Evolutionary conservation across 1,140 invertebrate species (phyloP).

Genomic region (Nixonia krombeini): DNA sequence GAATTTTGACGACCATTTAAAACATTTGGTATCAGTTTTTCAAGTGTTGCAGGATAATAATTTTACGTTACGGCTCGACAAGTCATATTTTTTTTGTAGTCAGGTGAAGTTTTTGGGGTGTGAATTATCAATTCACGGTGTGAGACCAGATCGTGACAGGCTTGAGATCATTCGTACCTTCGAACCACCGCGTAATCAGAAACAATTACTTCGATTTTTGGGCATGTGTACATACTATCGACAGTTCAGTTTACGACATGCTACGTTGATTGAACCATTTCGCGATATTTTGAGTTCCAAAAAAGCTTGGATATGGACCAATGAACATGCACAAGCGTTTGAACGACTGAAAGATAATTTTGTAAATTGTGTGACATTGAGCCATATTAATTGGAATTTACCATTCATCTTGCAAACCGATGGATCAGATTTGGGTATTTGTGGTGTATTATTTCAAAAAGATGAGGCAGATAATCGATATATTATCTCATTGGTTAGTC

Average conservation of each 20-base stretch:
- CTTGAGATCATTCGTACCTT: constrained; percentile 51
- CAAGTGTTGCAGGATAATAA: background rate
- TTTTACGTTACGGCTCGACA: background rate
- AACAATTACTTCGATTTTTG: constrained; percentile 42
- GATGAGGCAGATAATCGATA: background rate
- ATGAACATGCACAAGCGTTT: background rate
- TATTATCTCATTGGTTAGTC: background rate
- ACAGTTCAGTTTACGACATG: background rate
- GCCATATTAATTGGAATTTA: background rate
- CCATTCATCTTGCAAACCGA: constrained; percentile 2
- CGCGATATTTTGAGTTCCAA: background rate
- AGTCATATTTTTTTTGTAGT: constrained; percentile 1
- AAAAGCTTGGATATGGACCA: background rate
- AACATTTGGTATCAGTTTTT: background rate
- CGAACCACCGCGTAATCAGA: constrained; percentile 48
- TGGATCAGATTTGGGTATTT: constrained; percentile 1
- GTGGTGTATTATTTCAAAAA: constrained; percentile 7
- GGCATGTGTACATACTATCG: constrained; percentile 11
- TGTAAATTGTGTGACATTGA: background rate
- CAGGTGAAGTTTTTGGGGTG: constrained; percentile 1
- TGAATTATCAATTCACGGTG: constrained; percentile 26
- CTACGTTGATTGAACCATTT: background rate
- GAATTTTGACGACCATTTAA: background rate
- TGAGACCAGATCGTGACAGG: constrained; percentile 52
- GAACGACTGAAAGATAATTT: background rate